Conservation (phyloP, 2,113 vertebrate species). For the Oreochromis tanganicae region DNA sequence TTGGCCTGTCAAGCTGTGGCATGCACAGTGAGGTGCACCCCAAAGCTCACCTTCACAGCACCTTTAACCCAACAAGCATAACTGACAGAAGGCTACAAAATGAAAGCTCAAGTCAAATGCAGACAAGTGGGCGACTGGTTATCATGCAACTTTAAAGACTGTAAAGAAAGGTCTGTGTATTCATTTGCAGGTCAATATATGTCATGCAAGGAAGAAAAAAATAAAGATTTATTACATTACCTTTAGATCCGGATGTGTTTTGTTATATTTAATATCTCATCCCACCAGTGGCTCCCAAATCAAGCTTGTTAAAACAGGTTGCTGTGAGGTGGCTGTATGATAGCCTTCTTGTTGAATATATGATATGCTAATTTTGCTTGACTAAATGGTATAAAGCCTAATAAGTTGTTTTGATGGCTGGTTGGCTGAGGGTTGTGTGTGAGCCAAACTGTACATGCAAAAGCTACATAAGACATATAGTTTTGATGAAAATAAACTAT, state of each 20-base stretch:
- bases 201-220: neutral
- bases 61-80: neutral
- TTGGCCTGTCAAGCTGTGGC: neutral
- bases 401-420: neutral
- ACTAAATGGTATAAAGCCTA: neutral
- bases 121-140: neutral
- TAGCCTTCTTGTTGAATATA: neutral
- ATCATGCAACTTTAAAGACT: neutral
- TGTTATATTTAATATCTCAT: neutral
- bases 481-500: neutral
- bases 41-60: neutral
- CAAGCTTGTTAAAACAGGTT: neutral
- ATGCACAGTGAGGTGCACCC: neutral
- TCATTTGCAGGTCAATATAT: neutral
- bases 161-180: neutral
- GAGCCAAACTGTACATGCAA: neutral
- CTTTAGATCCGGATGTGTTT: neutral
- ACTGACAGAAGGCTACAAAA: neutral
- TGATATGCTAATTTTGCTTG: neutral
- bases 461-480: neutral
- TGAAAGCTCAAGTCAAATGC: neutral
- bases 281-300: neutral
- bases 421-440: neutral
- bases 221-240: neutral
- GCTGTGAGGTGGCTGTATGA: neutral